phyloP scores from a whole-genome alignment of 2,888 invertebrate genomes.

The Microdon myrmicae region DNA sequence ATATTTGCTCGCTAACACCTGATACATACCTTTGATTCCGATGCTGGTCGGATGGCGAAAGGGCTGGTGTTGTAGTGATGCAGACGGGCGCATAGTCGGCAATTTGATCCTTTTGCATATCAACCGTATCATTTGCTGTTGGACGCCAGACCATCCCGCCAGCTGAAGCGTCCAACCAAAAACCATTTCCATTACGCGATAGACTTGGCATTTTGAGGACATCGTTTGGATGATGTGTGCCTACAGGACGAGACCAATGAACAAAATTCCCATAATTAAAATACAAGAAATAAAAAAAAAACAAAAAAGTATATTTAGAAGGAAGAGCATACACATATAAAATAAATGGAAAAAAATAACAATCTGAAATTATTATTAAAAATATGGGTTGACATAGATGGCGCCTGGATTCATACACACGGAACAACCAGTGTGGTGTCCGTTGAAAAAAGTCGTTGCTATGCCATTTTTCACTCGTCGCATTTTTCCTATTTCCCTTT shows the following conservation, averaged over 20 bases:
- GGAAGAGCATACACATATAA: neutral
- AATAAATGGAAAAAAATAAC: constrained; percentile 10
- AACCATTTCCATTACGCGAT: constrained; percentile 65
- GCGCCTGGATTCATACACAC: constrained; percentile 18
- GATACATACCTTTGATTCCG: constrained; percentile 50
- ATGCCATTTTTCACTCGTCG: constrained; percentile 20
- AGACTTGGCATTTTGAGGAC: constrained; percentile 67
- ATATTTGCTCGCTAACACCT: no score
- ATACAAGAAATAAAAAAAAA: constrained; percentile 13
- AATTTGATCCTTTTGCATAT: constrained; percentile 67
- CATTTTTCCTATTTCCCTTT: constrained; percentile 7
- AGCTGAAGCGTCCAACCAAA: constrained; percentile 66
- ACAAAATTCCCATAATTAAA: constrained; percentile 40
- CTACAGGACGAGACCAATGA: constrained; percentile 54
- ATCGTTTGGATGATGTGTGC: constrained; percentile 64
- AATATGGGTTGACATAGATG: constrained; percentile 33
- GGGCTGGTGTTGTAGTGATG: constrained; percentile 57
- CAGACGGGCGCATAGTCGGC: constrained; percentile 67
- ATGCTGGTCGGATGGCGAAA: constrained; percentile 36
- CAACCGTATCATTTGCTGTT: constrained; percentile 61
- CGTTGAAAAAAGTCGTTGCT: constrained; percentile 35
- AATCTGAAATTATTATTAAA: constrained; percentile 23
- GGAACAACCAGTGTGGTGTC: constrained; percentile 6
- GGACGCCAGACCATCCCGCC: constrained; percentile 67
- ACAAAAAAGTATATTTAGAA: constrained; percentile 3